Evolutionary conservation across 2,888 invertebrate species (phyloP), one percentile per base, ranked within the genome.

Genomic region (Coecobrya sp.): DNA sequence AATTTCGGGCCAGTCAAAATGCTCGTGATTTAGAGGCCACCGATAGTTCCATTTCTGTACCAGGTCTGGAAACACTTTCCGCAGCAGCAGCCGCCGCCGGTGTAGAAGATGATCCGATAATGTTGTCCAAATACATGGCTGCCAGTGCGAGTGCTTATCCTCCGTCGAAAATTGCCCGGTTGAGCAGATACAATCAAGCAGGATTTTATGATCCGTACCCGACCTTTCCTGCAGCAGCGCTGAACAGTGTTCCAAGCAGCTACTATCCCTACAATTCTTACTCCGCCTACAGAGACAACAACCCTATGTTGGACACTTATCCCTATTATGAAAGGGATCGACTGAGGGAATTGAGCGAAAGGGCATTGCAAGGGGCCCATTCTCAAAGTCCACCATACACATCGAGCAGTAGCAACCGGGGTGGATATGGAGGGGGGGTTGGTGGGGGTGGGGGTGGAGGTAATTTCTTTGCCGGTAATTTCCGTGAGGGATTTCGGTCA

Each of bases 221-320:
- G 0, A 5, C 82, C 1, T 82, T 82, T 55, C 11, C 70, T 13
- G 19, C 55, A 10, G 59, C 84, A 16, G 16, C 36, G 5, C 8
- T 49, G 30, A 76, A 55, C 8, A 65, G 27, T 27, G 85, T 90
- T 76, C 89, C 89, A 11, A 52, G 84, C 13, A 90, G 84, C 45
- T 90, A 90, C 30, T 90, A 90, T 22, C 84, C 84, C 7, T 84
- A 84, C 84, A 89, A 86, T 27, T 27, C 45, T 4, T 82, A 87
- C 19, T n/a, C 87, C 62, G 19, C 52, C 45, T 85, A 84, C 68
- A 27, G 87, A 42, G 82, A 86, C 25, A 52, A 68, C 25, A 91
- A 92, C 30, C 91, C 92, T 13, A 55, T 93, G 52, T 30, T 93
- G 59, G 93, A 93, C 62, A 52, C 86, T n/a, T 93, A 93, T 22